A percentile compares a stretch with the other conserved stretches of the same genome.
Evolutionary conservation across 1,140 invertebrate genomes (phyloP).

Genomic region (Orussus abietinus): DNA sequence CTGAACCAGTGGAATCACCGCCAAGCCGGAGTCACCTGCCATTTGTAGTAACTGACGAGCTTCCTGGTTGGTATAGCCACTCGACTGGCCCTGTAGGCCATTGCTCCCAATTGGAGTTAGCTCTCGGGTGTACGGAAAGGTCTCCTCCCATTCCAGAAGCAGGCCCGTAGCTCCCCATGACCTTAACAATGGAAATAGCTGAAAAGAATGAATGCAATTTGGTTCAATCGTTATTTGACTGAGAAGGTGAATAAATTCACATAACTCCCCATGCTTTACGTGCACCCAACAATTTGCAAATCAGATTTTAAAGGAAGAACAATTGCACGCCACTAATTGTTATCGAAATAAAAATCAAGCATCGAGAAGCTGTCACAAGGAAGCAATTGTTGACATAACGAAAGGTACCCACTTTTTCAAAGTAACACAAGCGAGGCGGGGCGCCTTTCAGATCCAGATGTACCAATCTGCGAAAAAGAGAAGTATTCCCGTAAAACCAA

Average conservation of each 20-base stretch:
- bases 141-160: constrained; percentile 90
- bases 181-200: constrained; percentile 59
- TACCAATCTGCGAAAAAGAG: constrained; percentile 54
- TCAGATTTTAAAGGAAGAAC: no score
- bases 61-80: constrained; percentile 64
- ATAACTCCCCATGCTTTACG: no score
- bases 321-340: no score
- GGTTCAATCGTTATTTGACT: no score
- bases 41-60: constrained; percentile 58
- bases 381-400: no score
- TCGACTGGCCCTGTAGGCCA: constrained; percentile 52
- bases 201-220: constrained; percentile 28
- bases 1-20: constrained; percentile 89
- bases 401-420: constrained; percentile 61
- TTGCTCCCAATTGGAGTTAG: constrained; percentile 62
- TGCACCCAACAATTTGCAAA: no score
- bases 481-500: constrained; percentile 9
- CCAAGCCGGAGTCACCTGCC: constrained; percentile 63
- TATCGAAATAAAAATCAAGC: no score
- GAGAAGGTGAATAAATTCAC: no score
- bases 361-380: no score
- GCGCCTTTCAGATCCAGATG: constrained; percentile 78
- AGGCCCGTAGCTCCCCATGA: constrained; percentile 77
- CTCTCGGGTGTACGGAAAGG: constrained; percentile 77
- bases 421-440: constrained; percentile 64